Conservation (phyloP, 2,113 vertebrate genomes). For the Pelecanoides urinatrix region DNA sequence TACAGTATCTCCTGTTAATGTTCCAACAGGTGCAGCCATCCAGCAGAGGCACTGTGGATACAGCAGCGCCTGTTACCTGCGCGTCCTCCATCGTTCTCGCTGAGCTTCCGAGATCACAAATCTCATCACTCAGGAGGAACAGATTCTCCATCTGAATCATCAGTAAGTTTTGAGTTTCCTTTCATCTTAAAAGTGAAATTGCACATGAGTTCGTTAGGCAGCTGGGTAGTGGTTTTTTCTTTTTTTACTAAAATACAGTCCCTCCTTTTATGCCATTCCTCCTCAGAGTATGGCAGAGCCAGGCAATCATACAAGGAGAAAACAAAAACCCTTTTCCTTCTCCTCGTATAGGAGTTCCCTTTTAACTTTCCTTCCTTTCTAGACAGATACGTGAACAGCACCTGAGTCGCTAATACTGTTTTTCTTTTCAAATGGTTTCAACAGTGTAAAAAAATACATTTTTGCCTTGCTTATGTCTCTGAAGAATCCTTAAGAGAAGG, state of each 20-base stretch:
- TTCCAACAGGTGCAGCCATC: not conserved
- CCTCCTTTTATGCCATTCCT: not conserved
- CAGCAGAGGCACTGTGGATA: not conserved
- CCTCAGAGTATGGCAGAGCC: not conserved
- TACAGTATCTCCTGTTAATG: too few species aligned
- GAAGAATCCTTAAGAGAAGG: not conserved
- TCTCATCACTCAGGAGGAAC: not conserved
- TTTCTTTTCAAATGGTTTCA: not conserved
- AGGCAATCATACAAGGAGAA: not conserved
- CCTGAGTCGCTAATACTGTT: not conserved
- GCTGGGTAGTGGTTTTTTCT: not conserved
- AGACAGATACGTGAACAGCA: not conserved
- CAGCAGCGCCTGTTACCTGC: not conserved
- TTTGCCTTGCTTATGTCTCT: not conserved
- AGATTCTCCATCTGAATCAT: not conserved
- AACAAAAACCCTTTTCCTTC: not conserved
- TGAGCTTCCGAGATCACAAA: not conserved
- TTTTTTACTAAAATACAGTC: not conserved
- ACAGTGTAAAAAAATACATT: conserved; percentile 15
- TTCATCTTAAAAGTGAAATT: not conserved
- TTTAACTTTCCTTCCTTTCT: not conserved
- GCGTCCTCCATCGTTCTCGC: rapidly evolving
- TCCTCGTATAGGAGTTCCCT: not conserved
- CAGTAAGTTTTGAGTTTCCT: not conserved
- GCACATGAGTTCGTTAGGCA: not conserved